These are phyloP conservation scores for Premnoplex brunnescens DNA, from an alignment of 2,797 vertebrate genomes.

Conservation along the genomic window DNA sequence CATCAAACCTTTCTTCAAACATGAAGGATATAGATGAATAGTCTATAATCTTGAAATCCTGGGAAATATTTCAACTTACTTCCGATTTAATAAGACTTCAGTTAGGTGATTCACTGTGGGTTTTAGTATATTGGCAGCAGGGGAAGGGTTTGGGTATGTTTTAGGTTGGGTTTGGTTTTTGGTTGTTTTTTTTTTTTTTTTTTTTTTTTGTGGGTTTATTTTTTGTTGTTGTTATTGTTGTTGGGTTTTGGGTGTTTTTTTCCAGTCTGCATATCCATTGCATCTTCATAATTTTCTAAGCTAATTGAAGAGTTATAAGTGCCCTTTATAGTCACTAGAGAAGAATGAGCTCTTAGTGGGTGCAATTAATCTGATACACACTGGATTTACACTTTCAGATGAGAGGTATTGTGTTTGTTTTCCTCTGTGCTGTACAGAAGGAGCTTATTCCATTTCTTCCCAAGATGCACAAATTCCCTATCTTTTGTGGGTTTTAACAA, in stretches of 20 bases:
- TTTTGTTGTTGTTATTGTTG: neutral
- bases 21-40: neutral
- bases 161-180: neutral
- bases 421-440: neutral
- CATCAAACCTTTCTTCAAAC: neutral
- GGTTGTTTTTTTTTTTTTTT: accelerated
- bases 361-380: neutral
- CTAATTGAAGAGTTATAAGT: neutral
- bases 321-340: neutral
- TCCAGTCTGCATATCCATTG: neutral
- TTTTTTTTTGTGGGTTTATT: neutral
- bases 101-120: accelerated
- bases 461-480: neutral
- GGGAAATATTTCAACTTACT: neutral
- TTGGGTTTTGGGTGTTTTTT: neutral
- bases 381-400: neutral
- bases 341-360: neutral
- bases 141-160: accelerated
- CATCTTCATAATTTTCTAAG: neutral
- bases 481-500: neutral
- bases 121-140: neutral
- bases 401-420: neutral
- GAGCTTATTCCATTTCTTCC: neutral
- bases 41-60: neutral
- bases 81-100: neutral